phyloP scores from a whole-genome alignment of 2,113 vertebrate species.

The Tringa solitaria region DNA sequence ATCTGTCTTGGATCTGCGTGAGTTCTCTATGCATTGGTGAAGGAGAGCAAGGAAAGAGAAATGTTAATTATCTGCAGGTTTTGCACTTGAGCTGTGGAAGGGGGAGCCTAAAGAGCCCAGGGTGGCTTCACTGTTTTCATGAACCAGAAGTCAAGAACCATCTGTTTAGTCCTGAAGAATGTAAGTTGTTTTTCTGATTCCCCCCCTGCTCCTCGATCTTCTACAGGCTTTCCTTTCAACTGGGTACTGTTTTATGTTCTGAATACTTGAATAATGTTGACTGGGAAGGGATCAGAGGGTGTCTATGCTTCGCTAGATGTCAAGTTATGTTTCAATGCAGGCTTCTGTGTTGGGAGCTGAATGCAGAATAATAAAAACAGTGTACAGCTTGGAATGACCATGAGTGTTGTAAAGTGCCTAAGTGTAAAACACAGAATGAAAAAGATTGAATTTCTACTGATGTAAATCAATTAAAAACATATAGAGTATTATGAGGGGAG shows the following conservation, averaged over 20 bases:
- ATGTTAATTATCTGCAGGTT: background rate
- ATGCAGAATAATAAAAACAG: background rate
- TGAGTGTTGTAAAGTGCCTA: background rate
- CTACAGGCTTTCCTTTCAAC: background rate
- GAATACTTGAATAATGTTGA: background rate
- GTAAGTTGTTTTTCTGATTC: accelerated
- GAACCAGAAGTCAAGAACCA: background rate
- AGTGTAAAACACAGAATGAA: background rate
- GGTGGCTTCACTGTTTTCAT: background rate
- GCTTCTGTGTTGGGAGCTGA: background rate
- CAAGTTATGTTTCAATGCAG: background rate
- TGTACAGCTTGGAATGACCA: background rate
- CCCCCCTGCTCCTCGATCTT: background rate
- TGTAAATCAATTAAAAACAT: background rate
- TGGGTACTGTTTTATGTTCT: background rate
- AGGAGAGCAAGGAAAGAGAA: background rate
- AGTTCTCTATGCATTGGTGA: background rate
- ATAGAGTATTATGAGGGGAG: background rate
- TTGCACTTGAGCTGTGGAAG: background rate
- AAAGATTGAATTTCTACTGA: background rate
- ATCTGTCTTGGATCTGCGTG: background rate
- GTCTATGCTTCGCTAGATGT: background rate
- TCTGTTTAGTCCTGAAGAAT: background rate
- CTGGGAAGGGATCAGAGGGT: background rate
- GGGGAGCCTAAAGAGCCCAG: background rate